phyloP scores from a whole-genome alignment of 2,888 invertebrate genomes.

The Stenoptilia bipunctidactyla region DNA sequence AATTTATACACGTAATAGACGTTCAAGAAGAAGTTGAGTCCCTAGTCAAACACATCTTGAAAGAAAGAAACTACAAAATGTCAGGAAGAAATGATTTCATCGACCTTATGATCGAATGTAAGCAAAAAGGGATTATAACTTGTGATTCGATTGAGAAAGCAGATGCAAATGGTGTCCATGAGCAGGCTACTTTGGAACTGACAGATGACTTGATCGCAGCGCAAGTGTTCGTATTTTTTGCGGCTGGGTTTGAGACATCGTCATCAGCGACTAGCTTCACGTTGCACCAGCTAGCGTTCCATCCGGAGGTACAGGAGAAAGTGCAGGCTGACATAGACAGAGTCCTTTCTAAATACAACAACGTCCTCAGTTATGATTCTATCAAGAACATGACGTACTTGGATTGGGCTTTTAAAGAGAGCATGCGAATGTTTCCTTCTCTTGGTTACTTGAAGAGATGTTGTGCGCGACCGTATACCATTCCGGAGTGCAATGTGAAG shows the following conservation, averaged over 20 bases:
- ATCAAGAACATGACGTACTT: constrained; percentile 27
- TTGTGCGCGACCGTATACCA: constrained; percentile 18
- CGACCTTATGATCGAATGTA: constrained; percentile 24
- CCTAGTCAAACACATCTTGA: too few species aligned
- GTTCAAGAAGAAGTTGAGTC: too few species aligned
- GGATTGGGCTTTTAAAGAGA: constrained; percentile 26
- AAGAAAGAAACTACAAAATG: constrained; percentile 20
- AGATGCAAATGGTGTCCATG: constrained; percentile 21
- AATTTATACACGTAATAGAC: too few species aligned
- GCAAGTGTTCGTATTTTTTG: constrained; percentile 27
- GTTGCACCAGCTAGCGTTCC: constrained; percentile 30
- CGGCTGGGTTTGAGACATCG: constrained; percentile 41
- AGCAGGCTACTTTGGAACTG: constrained; percentile 20
- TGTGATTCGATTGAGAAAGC: constrained; percentile 24
- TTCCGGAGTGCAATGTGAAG: constrained; percentile 19
- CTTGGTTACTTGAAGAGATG: constrained; percentile 17
- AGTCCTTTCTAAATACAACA: constrained; percentile 20
- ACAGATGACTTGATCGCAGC: constrained; percentile 23
- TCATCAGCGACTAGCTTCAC: constrained; percentile 31
- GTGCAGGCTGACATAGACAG: constrained; percentile 31
- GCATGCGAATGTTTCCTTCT: constrained; percentile 21
- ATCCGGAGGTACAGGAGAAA: constrained; percentile 30
- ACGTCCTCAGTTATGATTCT: constrained; percentile 26
- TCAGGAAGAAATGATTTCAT: constrained; percentile 25
- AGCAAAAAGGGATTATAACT: constrained; percentile 22